These are phyloP conservation scores for Malurus melanocephalus DNA, from an alignment of 2,113 vertebrate species.

Conservation along the genomic window DNA sequence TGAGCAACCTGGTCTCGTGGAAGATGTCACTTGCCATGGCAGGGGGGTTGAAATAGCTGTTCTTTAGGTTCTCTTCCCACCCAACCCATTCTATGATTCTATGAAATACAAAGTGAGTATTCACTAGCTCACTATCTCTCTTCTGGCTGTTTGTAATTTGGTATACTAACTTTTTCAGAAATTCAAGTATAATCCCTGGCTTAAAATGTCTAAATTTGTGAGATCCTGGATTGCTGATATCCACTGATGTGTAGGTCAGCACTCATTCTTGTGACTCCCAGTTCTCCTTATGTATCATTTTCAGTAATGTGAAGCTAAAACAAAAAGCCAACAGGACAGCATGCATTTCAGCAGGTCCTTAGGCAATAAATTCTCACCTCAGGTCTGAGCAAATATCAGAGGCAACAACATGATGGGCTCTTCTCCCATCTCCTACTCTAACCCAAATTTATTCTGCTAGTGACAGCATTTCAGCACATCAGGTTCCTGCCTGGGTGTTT, in stretches of 20 bases:
- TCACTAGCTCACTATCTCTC: neutral
- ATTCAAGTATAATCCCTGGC: neutral
- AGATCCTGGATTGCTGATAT: neutral
- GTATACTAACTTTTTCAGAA: neutral
- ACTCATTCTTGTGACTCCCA: neutral
- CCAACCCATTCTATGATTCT: neutral
- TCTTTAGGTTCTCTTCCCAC: neutral
- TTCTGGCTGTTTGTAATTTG: neutral
- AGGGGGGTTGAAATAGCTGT: neutral
- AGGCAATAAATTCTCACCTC: neutral
- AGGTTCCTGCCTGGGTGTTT: neutral
- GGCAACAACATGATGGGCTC: neutral
- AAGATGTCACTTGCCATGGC: accelerated
- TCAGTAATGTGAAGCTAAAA: neutral
- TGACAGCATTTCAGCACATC: neutral
- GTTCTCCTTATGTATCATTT: neutral
- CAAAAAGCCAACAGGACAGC: neutral
- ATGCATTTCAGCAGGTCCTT: neutral
- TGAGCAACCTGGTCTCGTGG: neutral
- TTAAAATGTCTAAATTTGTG: neutral
- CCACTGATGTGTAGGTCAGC: neutral
- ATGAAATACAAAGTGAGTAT: neutral
- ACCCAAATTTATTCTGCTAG: neutral
- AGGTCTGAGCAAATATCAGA: neutral
- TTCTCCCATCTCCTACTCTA: neutral